Evolutionary conservation across 1,140 invertebrate species (phyloP).

Genomic region (Heterodera schachtii): DNA sequence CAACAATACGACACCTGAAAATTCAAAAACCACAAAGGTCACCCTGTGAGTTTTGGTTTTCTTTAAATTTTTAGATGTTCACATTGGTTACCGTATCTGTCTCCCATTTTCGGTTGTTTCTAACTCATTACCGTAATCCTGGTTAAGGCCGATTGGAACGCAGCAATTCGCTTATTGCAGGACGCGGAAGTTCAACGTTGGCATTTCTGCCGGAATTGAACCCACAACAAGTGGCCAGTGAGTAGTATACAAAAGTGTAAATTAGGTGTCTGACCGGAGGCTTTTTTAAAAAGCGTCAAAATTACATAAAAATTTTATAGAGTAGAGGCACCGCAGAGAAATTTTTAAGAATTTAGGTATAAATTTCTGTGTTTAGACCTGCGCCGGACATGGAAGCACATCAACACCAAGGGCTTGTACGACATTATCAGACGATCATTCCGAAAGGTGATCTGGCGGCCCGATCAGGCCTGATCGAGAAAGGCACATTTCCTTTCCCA

Average conservation of each 20-base stretch:
- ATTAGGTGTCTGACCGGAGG: too few relatives aligned
- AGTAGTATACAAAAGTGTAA: neutral
- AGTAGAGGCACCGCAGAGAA: too few relatives aligned
- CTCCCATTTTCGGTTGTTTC: neutral
- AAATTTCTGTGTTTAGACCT: neutral
- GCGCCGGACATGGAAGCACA: constrained; percentile 43
- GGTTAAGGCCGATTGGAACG: constrained; percentile 25
- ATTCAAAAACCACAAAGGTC: neutral
- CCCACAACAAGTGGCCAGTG: constrained; percentile 28
- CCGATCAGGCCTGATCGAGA: neutral
- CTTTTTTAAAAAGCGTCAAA: too few relatives aligned
- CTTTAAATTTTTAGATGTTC: neutral
- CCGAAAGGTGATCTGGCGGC: constrained; percentile 32
- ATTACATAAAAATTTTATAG: too few relatives aligned
- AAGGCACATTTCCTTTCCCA: too few relatives aligned
- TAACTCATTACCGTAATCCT: too few relatives aligned
- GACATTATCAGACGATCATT: constrained; percentile 44
- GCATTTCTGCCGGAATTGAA: constrained; percentile 24
- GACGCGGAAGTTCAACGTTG: constrained; percentile 15
- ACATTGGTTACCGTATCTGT: neutral
- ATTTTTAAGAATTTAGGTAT: too few relatives aligned
- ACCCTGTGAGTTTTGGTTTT: neutral
- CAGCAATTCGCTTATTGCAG: constrained; percentile 20
- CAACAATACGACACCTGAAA: neutral
- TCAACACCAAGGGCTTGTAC: constrained; percentile 50